Conservation (phyloP, 2,888 invertebrate genomes). For the Sericinus montela region DNA sequence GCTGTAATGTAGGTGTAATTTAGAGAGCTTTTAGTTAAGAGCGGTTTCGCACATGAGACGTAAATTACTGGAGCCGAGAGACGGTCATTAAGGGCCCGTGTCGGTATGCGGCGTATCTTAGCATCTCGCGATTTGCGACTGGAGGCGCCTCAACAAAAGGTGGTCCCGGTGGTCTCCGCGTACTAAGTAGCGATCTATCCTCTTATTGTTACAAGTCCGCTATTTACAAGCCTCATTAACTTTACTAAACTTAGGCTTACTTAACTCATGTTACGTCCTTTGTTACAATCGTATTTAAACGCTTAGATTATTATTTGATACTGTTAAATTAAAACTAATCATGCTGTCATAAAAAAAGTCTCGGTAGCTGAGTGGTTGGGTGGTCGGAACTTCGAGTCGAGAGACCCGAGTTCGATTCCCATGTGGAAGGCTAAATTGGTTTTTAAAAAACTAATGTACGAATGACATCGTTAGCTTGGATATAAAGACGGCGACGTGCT, state of each 20-base stretch:
- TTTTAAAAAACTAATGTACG: too few relatives aligned
- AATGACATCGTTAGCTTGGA: too few relatives aligned
- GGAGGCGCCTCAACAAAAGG: constrained; percentile 65
- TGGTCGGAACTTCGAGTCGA: too few relatives aligned
- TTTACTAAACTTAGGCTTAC: constrained; percentile 17
- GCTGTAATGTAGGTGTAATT: constrained; percentile 68
- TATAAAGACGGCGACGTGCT: too few relatives aligned
- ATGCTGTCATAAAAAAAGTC: too few relatives aligned
- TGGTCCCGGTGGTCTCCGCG: constrained; percentile 67
- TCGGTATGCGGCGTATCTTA: constrained; percentile 70
- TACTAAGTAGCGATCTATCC: constrained; percentile 49
- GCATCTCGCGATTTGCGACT: constrained; percentile 72
- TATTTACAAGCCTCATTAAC: constrained; percentile 14
- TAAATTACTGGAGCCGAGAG: constrained; percentile 70
- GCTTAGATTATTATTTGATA: too few relatives aligned
- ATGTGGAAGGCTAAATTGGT: too few relatives aligned
- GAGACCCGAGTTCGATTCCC: too few relatives aligned
- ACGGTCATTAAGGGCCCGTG: constrained; percentile 68
- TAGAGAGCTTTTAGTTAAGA: constrained; percentile 74
- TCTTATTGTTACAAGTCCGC: constrained; percentile 45
- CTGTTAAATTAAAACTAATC: too few relatives aligned
- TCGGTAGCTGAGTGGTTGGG: too few relatives aligned
- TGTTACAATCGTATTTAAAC: neutral
- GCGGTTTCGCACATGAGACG: constrained; percentile 74
- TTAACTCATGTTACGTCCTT: constrained; percentile 9